Evolutionary conservation across 2,113 vertebrate genomes (phyloP).

Genomic region (Tretioscincus oriximinensis): DNA sequence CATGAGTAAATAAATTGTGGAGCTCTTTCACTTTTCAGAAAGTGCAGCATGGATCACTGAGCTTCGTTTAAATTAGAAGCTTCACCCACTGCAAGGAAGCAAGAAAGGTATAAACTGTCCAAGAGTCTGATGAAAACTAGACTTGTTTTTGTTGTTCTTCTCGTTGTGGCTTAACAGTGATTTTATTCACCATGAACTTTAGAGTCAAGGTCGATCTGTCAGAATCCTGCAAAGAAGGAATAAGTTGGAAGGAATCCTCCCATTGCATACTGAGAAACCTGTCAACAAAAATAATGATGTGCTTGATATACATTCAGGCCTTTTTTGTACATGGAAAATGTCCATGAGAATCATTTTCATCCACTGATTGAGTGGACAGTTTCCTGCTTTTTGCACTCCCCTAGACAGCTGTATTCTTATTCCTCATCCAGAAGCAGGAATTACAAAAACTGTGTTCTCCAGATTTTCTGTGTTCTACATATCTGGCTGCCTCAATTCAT

Average conservation of each 20-base stretch:
- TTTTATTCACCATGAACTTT: constrained; percentile 31
- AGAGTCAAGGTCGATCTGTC: constrained; percentile 41
- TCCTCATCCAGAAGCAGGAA: too few species aligned
- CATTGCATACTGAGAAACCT: too few species aligned
- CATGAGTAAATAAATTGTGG: constrained; percentile 45
- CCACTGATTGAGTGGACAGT: too few species aligned
- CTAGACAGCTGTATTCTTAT: too few species aligned
- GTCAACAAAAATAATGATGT: too few species aligned
- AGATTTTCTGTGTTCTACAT: too few species aligned
- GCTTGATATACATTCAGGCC: too few species aligned
- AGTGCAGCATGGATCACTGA: constrained; percentile 52
- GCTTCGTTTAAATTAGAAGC: constrained; percentile 39
- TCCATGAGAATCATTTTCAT: too few species aligned
- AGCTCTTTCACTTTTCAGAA: constrained; percentile 37
- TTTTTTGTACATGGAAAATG: too few species aligned
- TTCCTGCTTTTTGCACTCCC: too few species aligned
- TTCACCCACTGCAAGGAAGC: constrained; percentile 45
- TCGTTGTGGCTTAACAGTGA: constrained; percentile 37
- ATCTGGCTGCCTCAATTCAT: too few species aligned
- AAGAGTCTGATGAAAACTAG: constrained; percentile 34
- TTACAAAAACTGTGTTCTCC: too few species aligned
- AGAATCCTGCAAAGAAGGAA: constrained; percentile 28
- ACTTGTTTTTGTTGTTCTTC: background rate
- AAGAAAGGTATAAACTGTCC: constrained; percentile 43
- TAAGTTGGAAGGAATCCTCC: constrained; percentile 27